phyloP scores from a whole-genome alignment of 2,113 vertebrate genomes.

The Odocoileus hemionus region DNA sequence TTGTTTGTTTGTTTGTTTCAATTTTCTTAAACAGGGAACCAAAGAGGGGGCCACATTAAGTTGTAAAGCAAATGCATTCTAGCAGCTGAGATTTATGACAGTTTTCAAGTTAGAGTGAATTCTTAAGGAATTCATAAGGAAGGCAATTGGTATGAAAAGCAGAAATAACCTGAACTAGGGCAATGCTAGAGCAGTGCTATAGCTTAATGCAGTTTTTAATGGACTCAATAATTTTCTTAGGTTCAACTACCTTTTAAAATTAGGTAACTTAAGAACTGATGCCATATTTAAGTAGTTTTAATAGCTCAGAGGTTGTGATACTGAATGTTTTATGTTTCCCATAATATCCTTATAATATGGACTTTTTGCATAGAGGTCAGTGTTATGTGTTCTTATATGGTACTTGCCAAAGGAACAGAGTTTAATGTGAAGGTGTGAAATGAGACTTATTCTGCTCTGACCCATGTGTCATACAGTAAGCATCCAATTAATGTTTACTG shows the following conservation, averaged over 20 bases:
- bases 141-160: not conserved
- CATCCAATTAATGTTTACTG: not conserved
- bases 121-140: slow-evolving; percentile 27
- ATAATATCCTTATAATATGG: slow-evolving; percentile 4
- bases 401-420: slow-evolving; percentile 37
- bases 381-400: not conserved
- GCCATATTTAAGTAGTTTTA: slow-evolving; percentile 48
- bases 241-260: slow-evolving; percentile 59
- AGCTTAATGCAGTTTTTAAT: slow-evolving; percentile 54
- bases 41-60: not conserved
- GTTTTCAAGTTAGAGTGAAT: slow-evolving; percentile 48
- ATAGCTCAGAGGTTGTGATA: slow-evolving; percentile 13
- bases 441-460: slow-evolving; percentile 13
- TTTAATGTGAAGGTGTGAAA: slow-evolving; percentile 12
- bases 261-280: slow-evolving; percentile 44
- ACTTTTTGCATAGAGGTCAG: not conserved
- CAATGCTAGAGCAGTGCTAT: not conserved
- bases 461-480: not conserved
- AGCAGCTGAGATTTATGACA: not conserved
- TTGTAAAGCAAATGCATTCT: not conserved
- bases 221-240: slow-evolving; percentile 52
- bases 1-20: not conserved
- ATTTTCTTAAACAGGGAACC: not conserved
- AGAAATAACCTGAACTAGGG: not conserved
- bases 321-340: slow-evolving; percentile 17